Percentiles rank a stretch among this genome's conserved stretches.
Conservation (phyloP, 2,888 invertebrate genomes). For the Rhagonycha fulva region DNA sequence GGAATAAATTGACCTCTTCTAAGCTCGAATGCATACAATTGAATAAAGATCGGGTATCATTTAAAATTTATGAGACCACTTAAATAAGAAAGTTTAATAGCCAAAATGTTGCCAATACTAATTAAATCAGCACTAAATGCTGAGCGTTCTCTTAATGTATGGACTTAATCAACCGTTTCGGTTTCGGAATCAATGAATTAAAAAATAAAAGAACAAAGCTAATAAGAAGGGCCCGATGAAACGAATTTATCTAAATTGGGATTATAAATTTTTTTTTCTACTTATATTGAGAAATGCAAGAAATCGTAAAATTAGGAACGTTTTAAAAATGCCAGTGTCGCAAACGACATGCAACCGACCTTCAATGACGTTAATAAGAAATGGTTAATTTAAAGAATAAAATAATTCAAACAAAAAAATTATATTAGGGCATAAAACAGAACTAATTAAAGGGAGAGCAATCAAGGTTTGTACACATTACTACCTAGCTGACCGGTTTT, state of each 20-base stretch:
- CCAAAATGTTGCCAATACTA: neutral
- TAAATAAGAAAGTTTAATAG: conserved; percentile 12
- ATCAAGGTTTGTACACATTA: no score
- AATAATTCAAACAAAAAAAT: no score
- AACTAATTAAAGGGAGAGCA: no score
- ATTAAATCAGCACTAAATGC: conserved; percentile 1
- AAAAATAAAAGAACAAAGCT: neutral
- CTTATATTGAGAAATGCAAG: neutral
- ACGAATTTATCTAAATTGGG: neutral
- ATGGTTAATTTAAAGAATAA: no score
- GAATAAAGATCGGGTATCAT: conserved; percentile 26
- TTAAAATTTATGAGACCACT: conserved; percentile 28
- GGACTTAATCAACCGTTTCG: neutral
- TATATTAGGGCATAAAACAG: no score
- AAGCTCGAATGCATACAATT: conserved; percentile 11
- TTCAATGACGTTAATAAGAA: no score
- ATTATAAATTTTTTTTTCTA: neutral
- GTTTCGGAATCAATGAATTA: neutral
- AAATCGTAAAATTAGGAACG: neutral
- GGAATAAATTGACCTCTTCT: conserved; percentile 20
- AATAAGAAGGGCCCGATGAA: neutral
- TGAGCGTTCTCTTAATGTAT: neutral
- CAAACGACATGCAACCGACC: no score
- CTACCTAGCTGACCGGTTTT: no score
- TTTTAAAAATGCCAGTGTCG: neutral